These are phyloP conservation scores for Mycalesis mineus DNA, from an alignment of 2,888 invertebrate genomes.

Conservation along the genomic window DNA sequence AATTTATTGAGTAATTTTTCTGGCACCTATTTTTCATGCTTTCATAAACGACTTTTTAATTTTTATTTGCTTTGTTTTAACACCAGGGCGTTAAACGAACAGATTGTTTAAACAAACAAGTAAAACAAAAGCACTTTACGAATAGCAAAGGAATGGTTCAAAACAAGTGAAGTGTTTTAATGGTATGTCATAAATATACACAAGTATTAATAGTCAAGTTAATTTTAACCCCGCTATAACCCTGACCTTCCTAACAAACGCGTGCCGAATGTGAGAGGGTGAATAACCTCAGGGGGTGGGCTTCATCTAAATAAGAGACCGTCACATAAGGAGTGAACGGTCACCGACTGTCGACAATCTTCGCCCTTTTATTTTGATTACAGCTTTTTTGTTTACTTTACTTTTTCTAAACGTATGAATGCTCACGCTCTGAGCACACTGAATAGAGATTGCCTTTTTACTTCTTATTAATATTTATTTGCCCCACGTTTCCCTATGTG, in stretches of 20 bases:
- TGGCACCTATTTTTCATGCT: no score
- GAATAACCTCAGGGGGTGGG: constrained; percentile 68
- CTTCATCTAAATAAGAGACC: constrained; percentile 69
- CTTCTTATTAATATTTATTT: neutral
- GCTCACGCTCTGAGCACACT: constrained; percentile 12
- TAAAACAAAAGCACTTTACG: neutral
- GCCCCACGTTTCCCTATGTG: no score
- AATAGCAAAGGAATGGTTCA: neutral
- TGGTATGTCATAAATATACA: neutral
- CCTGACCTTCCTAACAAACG: constrained; percentile 66
- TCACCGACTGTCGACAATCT: constrained; percentile 42
- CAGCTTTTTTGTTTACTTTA: constrained; percentile 41
- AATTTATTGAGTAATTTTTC: no score
- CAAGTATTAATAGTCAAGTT: constrained; percentile 14
- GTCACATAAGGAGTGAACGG: constrained; percentile 52
- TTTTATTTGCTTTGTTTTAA: no score
- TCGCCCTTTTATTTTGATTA: constrained; percentile 45
- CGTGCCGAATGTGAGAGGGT: constrained; percentile 51
- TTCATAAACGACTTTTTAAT: no score
- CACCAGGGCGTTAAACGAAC: no score
- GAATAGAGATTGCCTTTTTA: neutral
- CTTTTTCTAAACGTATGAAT: constrained; percentile 24
- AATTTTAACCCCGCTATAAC: constrained; percentile 44
- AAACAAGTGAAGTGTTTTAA: neutral
- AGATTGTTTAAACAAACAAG: no score